phyloP scores from a whole-genome alignment of 1,140 invertebrate species.

The Drosophila prosaltans region DNA sequence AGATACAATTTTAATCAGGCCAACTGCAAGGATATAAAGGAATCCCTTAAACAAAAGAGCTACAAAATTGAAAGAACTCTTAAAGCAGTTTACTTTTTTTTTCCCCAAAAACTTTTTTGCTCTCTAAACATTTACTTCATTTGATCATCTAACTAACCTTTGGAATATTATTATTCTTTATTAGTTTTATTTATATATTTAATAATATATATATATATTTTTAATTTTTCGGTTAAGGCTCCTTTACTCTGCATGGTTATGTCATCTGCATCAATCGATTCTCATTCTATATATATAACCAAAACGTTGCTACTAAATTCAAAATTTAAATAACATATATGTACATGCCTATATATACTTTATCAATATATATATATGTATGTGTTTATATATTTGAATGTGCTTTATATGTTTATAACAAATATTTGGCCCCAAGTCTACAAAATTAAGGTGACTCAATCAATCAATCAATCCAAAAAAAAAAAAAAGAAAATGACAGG shows the following conservation, averaged over 20 bases:
- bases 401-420: constrained; percentile 37
- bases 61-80: too few relatives aligned
- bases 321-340: constrained; percentile 35
- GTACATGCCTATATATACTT: constrained; percentile 11
- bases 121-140: not conserved
- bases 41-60: too few relatives aligned
- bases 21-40: not conserved
- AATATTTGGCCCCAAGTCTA: constrained; percentile 39
- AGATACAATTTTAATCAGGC: too few relatives aligned
- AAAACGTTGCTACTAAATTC: constrained; percentile 52
- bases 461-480: constrained; percentile 9
- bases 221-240: constrained; percentile 20
- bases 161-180: not conserved
- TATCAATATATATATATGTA: constrained; percentile 43
- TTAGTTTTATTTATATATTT: constrained; percentile 3
- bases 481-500: constrained; percentile 32
- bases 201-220: constrained; percentile 4
- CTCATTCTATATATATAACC: constrained; percentile 29
- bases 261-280: constrained; percentile 17
- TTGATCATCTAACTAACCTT: constrained; percentile 7
- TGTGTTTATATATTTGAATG: constrained; percentile 47
- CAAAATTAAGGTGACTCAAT: constrained; percentile 29
- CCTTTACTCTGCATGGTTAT: not conserved
- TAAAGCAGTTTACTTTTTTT: not conserved
- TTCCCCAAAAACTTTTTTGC: not conserved